Evolutionary conservation across 1,140 invertebrate species (phyloP).

Genomic region (Drosophila murphyi): DNA sequence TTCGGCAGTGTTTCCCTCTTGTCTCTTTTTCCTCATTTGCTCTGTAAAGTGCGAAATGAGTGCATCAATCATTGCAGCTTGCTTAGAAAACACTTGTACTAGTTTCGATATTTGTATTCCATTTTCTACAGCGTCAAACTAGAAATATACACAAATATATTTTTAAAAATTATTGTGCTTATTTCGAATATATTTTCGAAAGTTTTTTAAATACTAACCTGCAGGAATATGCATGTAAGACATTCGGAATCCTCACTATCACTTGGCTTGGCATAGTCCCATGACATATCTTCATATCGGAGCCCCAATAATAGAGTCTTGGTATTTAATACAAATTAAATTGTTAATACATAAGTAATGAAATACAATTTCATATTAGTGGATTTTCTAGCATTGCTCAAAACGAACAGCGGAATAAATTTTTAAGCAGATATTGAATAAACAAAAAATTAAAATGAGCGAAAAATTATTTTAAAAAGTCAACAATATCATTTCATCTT

Average conservation of each 20-base stretch:
- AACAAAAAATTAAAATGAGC: no score
- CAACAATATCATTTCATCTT: no score
- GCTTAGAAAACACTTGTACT: constrained; percentile 93
- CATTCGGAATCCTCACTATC: constrained; percentile 94
- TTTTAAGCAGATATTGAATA: background rate
- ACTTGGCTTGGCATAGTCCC: constrained; percentile 94
- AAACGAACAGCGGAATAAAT: no score
- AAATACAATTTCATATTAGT: background rate
- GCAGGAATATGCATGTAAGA: constrained; percentile 94
- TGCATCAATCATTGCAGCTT: constrained; percentile 96
- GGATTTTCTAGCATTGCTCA: no score
- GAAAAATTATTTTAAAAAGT: no score
- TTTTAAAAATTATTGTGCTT: background rate
- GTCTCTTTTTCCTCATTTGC: constrained; percentile 71
- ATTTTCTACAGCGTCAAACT: constrained; percentile 94
- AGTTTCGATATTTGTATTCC: constrained; percentile 92
- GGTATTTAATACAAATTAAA: constrained; percentile 55
- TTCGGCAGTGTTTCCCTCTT: constrained; percentile 85
- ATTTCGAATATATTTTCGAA: background rate
- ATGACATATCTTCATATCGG: constrained; percentile 94
- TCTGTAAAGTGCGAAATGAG: constrained; percentile 93
- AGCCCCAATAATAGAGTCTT: constrained; percentile 93
- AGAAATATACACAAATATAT: constrained; percentile 54
- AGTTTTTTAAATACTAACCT: constrained; percentile 76
- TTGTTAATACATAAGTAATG: background rate